Percentiles rank a stretch among this genome's conserved stretches.
Evolutionary conservation across 1,140 invertebrate species (phyloP).

Genomic region (Drosophila takahashii): DNA sequence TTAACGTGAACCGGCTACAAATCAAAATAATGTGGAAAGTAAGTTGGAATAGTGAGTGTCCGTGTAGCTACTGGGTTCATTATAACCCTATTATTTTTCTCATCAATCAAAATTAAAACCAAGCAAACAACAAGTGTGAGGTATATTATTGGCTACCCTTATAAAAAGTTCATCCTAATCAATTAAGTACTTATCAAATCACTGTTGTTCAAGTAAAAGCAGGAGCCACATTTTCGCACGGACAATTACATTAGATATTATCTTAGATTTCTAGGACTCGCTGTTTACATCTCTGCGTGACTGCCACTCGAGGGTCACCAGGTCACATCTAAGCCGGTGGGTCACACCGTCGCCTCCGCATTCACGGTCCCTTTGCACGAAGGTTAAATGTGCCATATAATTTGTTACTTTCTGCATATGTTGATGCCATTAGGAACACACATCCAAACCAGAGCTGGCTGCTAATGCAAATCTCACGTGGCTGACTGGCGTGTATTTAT

Average conservation of each 20-base stretch:
- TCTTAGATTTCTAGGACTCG: not conserved
- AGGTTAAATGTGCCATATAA: slow-evolving; percentile 47
- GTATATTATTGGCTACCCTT: too few species aligned
- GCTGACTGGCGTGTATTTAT: slow-evolving; percentile 58
- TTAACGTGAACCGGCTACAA: slow-evolving; percentile 15
- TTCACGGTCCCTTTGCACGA: slow-evolving; percentile 25
- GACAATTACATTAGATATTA: slow-evolving; percentile 30
- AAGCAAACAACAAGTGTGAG: too few species aligned
- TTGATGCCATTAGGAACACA: slow-evolving; percentile 38
- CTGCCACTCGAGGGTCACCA: slow-evolving; percentile 3
- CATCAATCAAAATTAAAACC: not conserved
- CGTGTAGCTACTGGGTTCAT: not conserved
- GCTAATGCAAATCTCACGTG: slow-evolving; percentile 75
- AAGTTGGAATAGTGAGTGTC: not conserved
- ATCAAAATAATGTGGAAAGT: slow-evolving; percentile 4
- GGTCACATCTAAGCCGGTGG: not conserved
- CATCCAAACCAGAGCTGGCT: slow-evolving; percentile 22
- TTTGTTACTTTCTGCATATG: slow-evolving; percentile 62
- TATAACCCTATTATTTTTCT: too few species aligned
- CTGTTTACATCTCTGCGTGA: slow-evolving; percentile 12
- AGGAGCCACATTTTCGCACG: not conserved
- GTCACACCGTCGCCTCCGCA: not conserved
- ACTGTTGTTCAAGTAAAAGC: too few species aligned
- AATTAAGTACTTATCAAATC: not conserved
- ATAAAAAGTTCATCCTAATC: not conserved